A percentile compares a stretch with the other conserved stretches of the same genome.
phyloP scores from a whole-genome alignment of 2,888 invertebrate species.

The Nymphalis urticae region DNA sequence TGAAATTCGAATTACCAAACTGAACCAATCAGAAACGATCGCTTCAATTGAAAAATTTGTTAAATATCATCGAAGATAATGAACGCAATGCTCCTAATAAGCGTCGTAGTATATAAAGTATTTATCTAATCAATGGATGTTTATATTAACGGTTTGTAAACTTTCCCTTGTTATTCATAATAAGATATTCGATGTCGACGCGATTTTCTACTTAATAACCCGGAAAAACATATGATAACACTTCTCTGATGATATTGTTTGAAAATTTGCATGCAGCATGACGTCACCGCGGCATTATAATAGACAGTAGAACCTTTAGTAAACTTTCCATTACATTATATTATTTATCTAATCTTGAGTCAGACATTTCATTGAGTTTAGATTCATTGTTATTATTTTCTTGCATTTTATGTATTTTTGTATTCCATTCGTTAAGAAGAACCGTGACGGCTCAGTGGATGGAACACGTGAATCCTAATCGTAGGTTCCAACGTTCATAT shows the following conservation, averaged over 20 bases:
- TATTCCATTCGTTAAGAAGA: too few species aligned
- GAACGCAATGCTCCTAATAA: slow-evolving; percentile 20
- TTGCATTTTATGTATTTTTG: slow-evolving; percentile 24
- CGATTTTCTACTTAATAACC: slow-evolving; percentile 60
- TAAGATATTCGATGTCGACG: slow-evolving; percentile 48
- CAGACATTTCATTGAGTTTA: slow-evolving; percentile 42
- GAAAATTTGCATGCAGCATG: slow-evolving; percentile 47
- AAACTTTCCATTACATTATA: slow-evolving; percentile 70
- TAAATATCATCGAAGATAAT: slow-evolving; percentile 18
- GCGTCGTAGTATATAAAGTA: slow-evolving; percentile 24
- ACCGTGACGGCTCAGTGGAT: too few species aligned
- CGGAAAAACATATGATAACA: slow-evolving; percentile 47
- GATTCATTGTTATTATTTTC: background rate
- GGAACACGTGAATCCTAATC: too few species aligned
- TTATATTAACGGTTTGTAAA: slow-evolving; percentile 46
- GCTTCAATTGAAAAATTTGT: slow-evolving; percentile 1
- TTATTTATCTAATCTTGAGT: slow-evolving; percentile 57
- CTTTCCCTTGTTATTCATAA: slow-evolving; percentile 54
- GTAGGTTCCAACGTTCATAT: too few species aligned
- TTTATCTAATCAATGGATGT: slow-evolving; percentile 46
- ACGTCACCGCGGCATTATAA: slow-evolving; percentile 53
- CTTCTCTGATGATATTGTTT: slow-evolving; percentile 40
- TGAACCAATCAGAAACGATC: too few species aligned
- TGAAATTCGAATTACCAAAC: background rate
- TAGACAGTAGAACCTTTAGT: slow-evolving; percentile 55